Conservation (phyloP, 2,797 vertebrate genomes). For the Anolis apletophallus region DNA sequence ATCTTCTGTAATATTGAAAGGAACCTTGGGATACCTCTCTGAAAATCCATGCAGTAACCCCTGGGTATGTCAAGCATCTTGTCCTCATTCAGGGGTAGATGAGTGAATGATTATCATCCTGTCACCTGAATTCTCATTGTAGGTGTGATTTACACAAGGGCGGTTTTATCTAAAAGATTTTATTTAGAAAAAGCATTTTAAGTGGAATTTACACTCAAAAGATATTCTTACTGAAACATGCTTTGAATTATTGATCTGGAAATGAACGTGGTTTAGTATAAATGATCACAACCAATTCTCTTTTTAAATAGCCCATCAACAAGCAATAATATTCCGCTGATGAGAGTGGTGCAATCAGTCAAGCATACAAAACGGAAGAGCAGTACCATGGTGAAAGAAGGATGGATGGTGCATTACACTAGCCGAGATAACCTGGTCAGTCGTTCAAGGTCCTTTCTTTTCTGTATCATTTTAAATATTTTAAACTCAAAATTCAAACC, state of each 20-base stretch:
- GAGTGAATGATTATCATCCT: not conserved
- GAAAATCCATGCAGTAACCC: not conserved
- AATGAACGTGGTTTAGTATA: slow-evolving; percentile 8
- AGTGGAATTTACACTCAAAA: not conserved
- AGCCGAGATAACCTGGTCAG: slow-evolving; percentile 94
- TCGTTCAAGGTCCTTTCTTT: slow-evolving; percentile 41
- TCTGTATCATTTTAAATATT: not conserved
- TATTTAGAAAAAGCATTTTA: not conserved
- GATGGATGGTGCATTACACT: slow-evolving; percentile 97
- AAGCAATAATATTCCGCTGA: slow-evolving; percentile 98
- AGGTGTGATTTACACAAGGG: not conserved
- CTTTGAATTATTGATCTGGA: accelerated
- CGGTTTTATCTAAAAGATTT: not conserved
- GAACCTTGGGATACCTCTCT: not conserved
- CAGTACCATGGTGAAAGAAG: slow-evolving; percentile 97
- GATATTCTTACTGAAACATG: slow-evolving; percentile 26
- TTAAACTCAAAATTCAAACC: not conserved
- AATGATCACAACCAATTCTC: not conserved
- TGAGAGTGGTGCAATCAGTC: slow-evolving; percentile 97
- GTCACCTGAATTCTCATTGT: not conserved
- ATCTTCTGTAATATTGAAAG: not conserved
- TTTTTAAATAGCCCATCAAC: slow-evolving; percentile 87
- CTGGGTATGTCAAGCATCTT: not conserved
- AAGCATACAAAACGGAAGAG: slow-evolving; percentile 98
- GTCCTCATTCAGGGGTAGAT: not conserved